phyloP scores from a whole-genome alignment of 1,140 invertebrate species.

The Saccostrea glomerata region DNA sequence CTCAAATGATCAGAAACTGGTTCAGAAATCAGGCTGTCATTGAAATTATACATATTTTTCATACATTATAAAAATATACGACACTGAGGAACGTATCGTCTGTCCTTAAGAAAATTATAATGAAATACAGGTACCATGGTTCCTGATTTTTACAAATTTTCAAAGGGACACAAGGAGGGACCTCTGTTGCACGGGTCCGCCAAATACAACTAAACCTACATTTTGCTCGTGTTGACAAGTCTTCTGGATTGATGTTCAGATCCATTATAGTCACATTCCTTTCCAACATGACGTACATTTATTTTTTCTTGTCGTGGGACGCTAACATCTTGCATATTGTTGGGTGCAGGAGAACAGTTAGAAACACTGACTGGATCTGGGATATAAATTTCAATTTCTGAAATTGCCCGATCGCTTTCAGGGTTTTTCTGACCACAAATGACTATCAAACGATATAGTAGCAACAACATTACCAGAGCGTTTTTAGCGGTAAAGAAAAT shows the following conservation, averaged over 20 bases:
- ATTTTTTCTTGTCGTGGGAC: not conserved
- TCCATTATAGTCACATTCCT: not conserved
- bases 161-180: too few relatives aligned
- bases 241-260: not conserved
- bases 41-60: too few relatives aligned
- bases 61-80: too few relatives aligned
- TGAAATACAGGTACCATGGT: too few relatives aligned
- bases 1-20: too few relatives aligned
- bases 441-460: conserved; percentile 65
- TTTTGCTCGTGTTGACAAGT: not conserved
- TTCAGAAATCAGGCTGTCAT: too few relatives aligned
- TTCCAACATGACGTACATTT: not conserved
- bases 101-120: too few relatives aligned
- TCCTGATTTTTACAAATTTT: too few relatives aligned
- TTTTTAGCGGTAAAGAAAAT: conserved; percentile 95
- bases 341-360: not conserved
- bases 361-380: not conserved
- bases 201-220: not conserved
- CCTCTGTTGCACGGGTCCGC: too few relatives aligned
- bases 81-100: too few relatives aligned
- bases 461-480: conserved; percentile 88
- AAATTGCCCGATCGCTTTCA: conserved; percentile 27
- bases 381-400: not conserved
- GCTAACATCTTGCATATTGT: not conserved
- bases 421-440: conserved; percentile 52